A percentile compares a stretch with the other conserved stretches of the same genome.
These are phyloP conservation scores for Pachliopta kotzebuea DNA, from an alignment of 2,888 invertebrate species.

Conservation along the genomic window DNA sequence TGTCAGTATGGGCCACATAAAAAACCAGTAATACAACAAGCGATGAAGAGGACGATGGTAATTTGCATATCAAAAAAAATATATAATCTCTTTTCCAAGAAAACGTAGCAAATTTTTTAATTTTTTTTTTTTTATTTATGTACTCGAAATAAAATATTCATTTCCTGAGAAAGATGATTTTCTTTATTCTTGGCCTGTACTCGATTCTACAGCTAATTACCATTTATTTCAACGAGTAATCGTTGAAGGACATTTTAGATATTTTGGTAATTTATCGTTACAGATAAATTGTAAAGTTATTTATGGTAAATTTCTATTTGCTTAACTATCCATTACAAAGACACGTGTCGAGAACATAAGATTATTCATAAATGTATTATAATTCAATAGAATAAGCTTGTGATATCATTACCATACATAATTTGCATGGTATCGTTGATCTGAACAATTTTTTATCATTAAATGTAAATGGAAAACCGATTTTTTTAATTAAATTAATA, in stretches of 20 bases:
- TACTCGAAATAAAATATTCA: too few relatives aligned
- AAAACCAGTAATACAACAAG: too few relatives aligned
- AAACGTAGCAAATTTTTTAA: too few relatives aligned
- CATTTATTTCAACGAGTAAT: background rate
- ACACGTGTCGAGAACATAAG: background rate
- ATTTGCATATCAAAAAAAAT: too few relatives aligned
- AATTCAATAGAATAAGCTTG: background rate
- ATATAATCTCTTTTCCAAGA: too few relatives aligned
- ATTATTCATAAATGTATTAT: constrained; percentile 1
- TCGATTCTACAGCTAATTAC: too few relatives aligned
- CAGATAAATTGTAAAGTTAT: background rate
- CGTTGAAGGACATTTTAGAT: background rate
- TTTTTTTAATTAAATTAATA: background rate
- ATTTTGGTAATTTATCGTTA: background rate
- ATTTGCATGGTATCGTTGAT: background rate
- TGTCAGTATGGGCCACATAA: too few relatives aligned
- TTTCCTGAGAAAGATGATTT: too few relatives aligned
- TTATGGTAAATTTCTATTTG: background rate
- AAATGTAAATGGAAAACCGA: background rate
- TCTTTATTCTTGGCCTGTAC: too few relatives aligned
- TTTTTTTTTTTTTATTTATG: too few relatives aligned
- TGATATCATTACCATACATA: constrained; percentile 3
- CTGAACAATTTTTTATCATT: background rate
- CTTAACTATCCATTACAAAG: background rate
- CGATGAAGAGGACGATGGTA: too few relatives aligned